A percentile compares a stretch with the other conserved stretches of the same genome.
Evolutionary conservation across 2,113 vertebrate genomes (phyloP).

Genomic region (Podarcis raffonei): DNA sequence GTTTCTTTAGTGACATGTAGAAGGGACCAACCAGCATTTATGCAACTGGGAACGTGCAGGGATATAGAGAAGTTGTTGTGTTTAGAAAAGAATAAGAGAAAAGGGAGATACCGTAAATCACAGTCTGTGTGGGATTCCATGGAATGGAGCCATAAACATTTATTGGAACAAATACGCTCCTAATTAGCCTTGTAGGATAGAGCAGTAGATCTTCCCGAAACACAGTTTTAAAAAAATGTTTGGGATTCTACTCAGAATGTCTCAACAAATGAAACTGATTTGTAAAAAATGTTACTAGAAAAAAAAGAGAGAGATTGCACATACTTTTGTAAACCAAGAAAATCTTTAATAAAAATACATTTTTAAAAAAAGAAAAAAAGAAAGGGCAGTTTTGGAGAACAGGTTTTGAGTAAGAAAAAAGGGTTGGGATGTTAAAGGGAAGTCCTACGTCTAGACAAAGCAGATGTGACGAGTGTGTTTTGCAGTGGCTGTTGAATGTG

Average conservation of each 20-base stretch:
- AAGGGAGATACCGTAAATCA: neutral
- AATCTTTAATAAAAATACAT: no score
- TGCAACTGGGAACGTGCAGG: no score
- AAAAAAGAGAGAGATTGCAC: no score
- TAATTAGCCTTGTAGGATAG: neutral
- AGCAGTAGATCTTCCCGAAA: rapidly evolving
- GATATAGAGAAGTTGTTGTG: neutral
- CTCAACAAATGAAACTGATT: no score
- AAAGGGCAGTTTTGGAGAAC: neutral
- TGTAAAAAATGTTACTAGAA: no score
- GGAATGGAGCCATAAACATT: neutral
- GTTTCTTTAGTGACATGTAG: no score
- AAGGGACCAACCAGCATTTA: no score
- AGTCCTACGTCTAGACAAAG: no score
- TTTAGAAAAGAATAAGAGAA: neutral
- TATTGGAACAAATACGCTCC: neutral
- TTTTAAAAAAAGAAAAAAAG: no score
- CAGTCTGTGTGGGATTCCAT: rapidly evolving
- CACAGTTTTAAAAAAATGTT: neutral
- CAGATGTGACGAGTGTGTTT: no score
- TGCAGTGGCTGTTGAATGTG: no score
- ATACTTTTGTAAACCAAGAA: no score
- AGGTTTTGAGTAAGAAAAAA: neutral
- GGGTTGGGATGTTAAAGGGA: neutral
- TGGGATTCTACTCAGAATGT: rapidly evolving